These are phyloP conservation scores for Strigops habroptila DNA, from an alignment of 2,113 vertebrate species.

Conservation along the genomic window DNA sequence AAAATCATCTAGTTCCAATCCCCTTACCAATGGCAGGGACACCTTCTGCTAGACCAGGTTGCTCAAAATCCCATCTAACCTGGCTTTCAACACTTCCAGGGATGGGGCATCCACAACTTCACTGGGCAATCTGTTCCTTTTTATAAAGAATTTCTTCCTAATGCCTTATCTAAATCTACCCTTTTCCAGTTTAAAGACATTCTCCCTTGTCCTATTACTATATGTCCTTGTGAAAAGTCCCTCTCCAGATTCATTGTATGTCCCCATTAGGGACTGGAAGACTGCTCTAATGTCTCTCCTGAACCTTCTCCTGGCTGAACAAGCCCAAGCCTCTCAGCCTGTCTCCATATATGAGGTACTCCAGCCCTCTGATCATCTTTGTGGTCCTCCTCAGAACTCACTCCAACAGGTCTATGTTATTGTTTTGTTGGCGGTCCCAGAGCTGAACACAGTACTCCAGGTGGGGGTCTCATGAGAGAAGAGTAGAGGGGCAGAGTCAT, in stretches of 20 bases:
- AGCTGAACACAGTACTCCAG: fast-evolving
- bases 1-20: neutral
- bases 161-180: neutral
- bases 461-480: neutral
- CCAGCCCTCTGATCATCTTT: neutral
- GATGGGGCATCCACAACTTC: neutral
- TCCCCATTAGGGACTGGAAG: neutral
- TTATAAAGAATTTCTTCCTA: neutral
- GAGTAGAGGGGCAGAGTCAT: neutral
- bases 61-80: neutral
- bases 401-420: fast-evolving
- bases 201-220: neutral
- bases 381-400: neutral
- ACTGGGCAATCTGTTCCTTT: neutral
- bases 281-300: neutral
- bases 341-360: neutral
- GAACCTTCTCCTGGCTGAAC: neutral
- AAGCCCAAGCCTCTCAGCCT: neutral
- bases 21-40: neutral
- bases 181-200: neutral
- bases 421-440: neutral
- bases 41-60: no score
- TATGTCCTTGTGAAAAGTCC: fast-evolving
- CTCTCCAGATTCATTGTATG: neutral
- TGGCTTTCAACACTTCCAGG: neutral